Conservation (phyloP, 2,888 invertebrate genomes). For the Endomychus coccineus region DNA sequence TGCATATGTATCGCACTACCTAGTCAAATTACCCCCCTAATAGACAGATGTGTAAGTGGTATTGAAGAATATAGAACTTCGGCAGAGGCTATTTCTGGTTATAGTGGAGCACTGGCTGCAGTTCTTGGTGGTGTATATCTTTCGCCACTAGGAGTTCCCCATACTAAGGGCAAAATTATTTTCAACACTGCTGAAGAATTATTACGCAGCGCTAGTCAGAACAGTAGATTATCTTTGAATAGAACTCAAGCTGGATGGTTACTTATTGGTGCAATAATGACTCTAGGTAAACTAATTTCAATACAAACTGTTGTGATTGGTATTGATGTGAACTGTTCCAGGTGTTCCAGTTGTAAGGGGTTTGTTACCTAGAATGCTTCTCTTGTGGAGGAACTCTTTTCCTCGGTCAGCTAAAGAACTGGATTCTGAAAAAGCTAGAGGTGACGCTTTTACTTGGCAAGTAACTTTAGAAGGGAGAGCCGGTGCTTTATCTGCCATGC, state of each 20-base stretch:
- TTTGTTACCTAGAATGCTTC: conserved; percentile 83
- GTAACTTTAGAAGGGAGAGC: conserved; percentile 94
- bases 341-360: conserved; percentile 89
- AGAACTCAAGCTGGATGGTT: conserved; percentile 98
- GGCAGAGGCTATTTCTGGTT: conserved; percentile 81
- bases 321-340: conserved; percentile 33
- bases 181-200: conserved; percentile 97
- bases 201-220: conserved; percentile 91
- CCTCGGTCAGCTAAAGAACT: conserved; percentile 93
- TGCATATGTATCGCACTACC: conserved; percentile 92
- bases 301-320: too few relatives aligned
- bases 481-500: conserved; percentile 92
- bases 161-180: conserved; percentile 93
- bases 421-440: conserved; percentile 91
- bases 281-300: conserved; percentile 70
- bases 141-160: conserved; percentile 90
- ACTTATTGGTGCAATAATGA: conserved; percentile 93
- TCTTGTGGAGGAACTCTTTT: conserved; percentile 96
- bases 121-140: conserved; percentile 85
- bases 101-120: conserved; percentile 89
- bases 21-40: conserved; percentile 85
- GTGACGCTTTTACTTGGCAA: conserved; percentile 99
- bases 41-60: conserved; percentile 82
- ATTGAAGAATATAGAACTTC: conserved; percentile 85
- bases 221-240: conserved; percentile 87